Conservation (phyloP, 2,113 vertebrate species). For the Donacobius atricapilla region DNA sequence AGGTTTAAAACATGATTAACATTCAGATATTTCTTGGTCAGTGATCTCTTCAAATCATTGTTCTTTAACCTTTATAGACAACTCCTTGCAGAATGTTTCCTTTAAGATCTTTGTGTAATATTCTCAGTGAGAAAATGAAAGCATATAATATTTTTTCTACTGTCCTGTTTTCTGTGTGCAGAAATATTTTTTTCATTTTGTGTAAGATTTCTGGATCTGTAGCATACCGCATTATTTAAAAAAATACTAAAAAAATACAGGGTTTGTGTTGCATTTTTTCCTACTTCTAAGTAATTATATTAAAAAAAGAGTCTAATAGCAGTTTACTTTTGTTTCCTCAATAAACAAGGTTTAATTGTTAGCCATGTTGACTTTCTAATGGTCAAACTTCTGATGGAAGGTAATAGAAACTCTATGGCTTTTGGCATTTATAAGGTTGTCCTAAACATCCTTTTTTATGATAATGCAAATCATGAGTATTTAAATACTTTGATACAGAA, state of each 20-base stretch:
- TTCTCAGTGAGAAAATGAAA: not conserved
- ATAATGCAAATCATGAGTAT: not conserved
- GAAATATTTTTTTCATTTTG: not conserved
- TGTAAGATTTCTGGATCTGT: not conserved
- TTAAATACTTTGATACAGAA: not conserved
- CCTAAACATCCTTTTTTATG: not conserved
- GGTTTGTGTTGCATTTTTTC: not conserved
- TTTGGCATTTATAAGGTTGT: not conserved
- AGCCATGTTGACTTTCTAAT: not conserved
- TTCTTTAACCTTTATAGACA: not conserved
- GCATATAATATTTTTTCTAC: not conserved
- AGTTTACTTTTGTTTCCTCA: not conserved
- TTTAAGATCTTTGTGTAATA: not conserved
- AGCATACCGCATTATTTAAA: not conserved
- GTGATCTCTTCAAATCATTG: not conserved
- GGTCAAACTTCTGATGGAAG: not conserved
- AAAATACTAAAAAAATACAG: not conserved
- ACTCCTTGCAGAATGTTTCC: not conserved
- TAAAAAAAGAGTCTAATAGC: not conserved
- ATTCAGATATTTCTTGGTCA: not conserved
- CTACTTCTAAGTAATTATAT: not conserved
- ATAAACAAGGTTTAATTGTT: not conserved
- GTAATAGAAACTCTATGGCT: not conserved
- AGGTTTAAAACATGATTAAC: not conserved
- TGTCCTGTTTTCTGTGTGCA: not conserved